Evolutionary conservation across 2,113 vertebrate species (phyloP).

Genomic region (Seriola dumerili): DNA sequence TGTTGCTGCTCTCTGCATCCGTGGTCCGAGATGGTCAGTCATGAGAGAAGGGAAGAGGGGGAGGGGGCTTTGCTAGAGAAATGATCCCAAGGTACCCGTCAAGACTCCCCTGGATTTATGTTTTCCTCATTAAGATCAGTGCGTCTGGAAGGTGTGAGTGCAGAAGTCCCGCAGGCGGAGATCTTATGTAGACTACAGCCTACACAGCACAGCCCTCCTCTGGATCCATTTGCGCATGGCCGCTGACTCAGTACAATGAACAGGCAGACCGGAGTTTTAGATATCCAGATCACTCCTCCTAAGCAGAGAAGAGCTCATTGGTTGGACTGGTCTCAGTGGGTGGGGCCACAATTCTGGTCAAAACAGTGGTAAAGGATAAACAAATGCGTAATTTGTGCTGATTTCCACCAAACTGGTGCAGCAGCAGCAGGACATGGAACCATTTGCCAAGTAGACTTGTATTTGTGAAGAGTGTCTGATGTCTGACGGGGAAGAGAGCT

Average conservation of each 20-base stretch:
- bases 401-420: conserved; percentile 13
- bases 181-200: conserved; percentile 62
- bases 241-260: conserved; percentile 73
- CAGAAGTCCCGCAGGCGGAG: conserved; percentile 26
- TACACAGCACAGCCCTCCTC: conserved; percentile 64
- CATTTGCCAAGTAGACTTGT: neutral
- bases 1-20: conserved; percentile 61
- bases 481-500: too few species aligned
- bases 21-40: conserved; percentile 36
- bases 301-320: conserved; percentile 53
- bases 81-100: conserved; percentile 21
- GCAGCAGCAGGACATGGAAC: neutral
- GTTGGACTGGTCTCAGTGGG: conserved; percentile 29
- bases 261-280: conserved; percentile 46
- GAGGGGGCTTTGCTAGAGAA: neutral
- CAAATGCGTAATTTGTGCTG: conserved; percentile 31
- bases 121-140: conserved; percentile 1
- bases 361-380: conserved; percentile 35
- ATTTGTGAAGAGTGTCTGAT: too few species aligned
- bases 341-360: conserved; percentile 23
- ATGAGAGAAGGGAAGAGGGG: conserved; percentile 10
- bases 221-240: conserved; percentile 70
- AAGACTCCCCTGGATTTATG: neutral
- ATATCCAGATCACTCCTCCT: conserved; percentile 56
- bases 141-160: conserved; percentile 8